Evolutionary conservation across 92 coral and sea anemone species (phyloP).

Genomic region (Virgularia gustaviana): DNA sequence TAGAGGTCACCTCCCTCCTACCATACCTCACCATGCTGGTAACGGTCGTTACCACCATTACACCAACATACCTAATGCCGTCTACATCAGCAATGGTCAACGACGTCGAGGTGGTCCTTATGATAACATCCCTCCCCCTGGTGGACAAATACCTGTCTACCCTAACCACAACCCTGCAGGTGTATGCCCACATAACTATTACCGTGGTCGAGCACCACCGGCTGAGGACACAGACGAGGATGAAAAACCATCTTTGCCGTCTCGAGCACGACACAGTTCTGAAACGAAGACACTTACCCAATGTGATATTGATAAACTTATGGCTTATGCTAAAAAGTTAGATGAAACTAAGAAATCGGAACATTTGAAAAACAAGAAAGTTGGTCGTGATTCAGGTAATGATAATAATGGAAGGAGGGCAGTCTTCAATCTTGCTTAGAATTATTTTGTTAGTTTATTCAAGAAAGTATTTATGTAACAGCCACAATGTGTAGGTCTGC

Average conservation of each 20-base stretch:
- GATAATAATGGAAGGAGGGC: too few species aligned
- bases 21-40: background rate
- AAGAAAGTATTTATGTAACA: too few species aligned
- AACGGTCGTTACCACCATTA: constrained; percentile 17
- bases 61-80: background rate
- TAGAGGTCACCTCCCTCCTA: background rate
- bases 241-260: constrained; percentile 37
- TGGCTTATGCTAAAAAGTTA: too few species aligned
- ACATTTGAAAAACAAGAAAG: too few species aligned
- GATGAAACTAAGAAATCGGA: too few species aligned
- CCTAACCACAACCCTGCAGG: constrained; percentile 8
- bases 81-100: constrained; percentile 1
- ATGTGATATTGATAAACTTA: background rate
- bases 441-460: too few species aligned
- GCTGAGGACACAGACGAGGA: constrained; percentile 53
- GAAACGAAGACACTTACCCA: background rate
- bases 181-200: constrained; percentile 44
- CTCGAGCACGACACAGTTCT: background rate
- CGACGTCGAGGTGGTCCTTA: constrained; percentile 23
- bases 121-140: constrained; percentile 34
- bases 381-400: too few species aligned
- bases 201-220: constrained; percentile 79
- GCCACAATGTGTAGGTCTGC: too few species aligned
- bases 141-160: constrained; percentile 34
- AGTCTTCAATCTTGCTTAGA: too few species aligned